A percentile compares a stretch with the other conserved stretches of the same genome.
Conservation (phyloP, 30 jellyfish, hydroid and myxozoan species). For the Aurelia aurita region DNA sequence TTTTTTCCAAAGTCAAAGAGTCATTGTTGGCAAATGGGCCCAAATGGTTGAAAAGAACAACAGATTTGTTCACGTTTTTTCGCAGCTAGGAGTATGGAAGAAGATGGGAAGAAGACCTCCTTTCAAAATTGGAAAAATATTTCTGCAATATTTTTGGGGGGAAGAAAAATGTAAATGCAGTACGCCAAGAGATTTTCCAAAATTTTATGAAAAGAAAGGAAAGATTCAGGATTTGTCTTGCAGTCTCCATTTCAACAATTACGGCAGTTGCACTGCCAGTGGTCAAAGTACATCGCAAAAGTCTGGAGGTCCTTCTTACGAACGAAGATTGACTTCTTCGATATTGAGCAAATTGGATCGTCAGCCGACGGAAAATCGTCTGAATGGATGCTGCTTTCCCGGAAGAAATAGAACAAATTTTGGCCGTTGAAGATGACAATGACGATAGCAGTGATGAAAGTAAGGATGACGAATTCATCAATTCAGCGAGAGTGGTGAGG, state of each 20-base stretch:
- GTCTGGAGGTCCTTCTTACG: constrained; percentile 39
- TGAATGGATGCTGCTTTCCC: too few species aligned
- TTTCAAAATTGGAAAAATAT: too few species aligned
- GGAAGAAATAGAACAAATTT: constrained; percentile 37
- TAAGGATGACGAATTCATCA: constrained; percentile 20
- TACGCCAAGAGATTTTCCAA: constrained; percentile 7
- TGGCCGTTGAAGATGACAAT: constrained; percentile 31
- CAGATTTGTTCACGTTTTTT: too few species aligned
- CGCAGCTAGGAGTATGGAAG: too few species aligned
- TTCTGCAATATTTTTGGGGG: not conserved
- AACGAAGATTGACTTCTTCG: constrained; percentile 48
- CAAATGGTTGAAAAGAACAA: not conserved
- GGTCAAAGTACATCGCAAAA: constrained; percentile 34
- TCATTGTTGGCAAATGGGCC: not conserved
- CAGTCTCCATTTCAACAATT: too few species aligned
- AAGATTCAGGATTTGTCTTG: constrained; percentile 21
- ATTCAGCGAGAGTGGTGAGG: constrained; percentile 43
- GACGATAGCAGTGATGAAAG: constrained; percentile 41
- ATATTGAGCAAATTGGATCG: constrained; percentile 45
- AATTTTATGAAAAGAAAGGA: constrained; percentile 16
- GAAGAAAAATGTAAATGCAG: constrained; percentile 25
- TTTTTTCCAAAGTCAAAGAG: constrained; percentile 39
- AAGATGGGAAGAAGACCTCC: too few species aligned
- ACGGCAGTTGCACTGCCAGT: constrained; percentile 21
- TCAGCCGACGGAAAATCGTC: constrained; percentile 47